Conservation (phyloP, 2,113 vertebrate genomes). For the Equus przewalskii region DNA sequence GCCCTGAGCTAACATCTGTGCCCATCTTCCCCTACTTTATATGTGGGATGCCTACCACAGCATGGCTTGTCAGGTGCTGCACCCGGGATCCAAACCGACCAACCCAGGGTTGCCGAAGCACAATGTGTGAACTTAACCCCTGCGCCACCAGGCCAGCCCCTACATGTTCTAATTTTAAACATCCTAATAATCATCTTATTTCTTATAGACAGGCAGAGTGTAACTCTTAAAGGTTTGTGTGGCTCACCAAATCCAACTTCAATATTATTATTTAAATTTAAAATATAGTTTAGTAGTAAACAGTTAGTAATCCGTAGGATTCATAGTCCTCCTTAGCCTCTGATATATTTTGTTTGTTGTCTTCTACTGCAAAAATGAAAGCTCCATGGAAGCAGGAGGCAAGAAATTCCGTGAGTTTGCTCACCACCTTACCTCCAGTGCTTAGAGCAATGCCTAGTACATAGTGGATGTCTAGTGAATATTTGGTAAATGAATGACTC, state of each 20-base stretch:
- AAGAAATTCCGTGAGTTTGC: not conserved
- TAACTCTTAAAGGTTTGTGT: not conserved
- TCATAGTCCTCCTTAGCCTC: not conserved
- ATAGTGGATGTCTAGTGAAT: not conserved
- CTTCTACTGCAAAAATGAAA: not conserved
- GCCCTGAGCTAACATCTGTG: no score
- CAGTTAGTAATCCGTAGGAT: not conserved
- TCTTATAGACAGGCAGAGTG: not conserved
- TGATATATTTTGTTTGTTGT: not conserved
- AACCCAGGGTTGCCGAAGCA: no score
- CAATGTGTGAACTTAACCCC: no score
- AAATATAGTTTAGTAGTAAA: not conserved
- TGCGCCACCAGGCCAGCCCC: no score
- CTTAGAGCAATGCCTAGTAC: not conserved
- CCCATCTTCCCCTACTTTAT: no score
- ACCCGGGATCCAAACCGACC: no score
- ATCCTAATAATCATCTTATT: not conserved
- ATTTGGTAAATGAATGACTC: constrained; percentile 14
- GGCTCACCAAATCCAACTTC: not conserved
- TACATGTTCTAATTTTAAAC: not conserved
- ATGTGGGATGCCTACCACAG: no score
- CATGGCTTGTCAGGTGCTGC: no score
- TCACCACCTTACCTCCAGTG: not conserved
- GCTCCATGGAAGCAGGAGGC: not conserved
- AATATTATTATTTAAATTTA: not conserved